Percentiles rank a stretch among this genome's conserved stretches.
Conservation (phyloP, 2,888 invertebrate species). For the Brachypalpus laphriformis region DNA sequence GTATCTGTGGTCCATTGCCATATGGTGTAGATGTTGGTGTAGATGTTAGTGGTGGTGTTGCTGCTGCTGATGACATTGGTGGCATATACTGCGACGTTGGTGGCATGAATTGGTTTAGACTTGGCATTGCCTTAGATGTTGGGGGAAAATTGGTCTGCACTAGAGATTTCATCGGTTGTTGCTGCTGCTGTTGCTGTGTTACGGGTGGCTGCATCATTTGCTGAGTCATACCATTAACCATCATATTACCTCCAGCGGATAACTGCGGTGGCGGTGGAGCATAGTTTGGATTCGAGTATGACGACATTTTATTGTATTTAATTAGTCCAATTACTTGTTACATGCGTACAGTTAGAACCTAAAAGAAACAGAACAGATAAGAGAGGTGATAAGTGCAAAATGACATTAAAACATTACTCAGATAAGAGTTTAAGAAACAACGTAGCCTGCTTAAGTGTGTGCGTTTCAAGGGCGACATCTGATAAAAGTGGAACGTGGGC, state of each 20-base stretch:
- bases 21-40: conserved; percentile 35
- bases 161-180: conserved; percentile 75
- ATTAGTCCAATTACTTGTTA: conserved; percentile 60
- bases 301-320: conserved; percentile 74
- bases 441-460: neutral
- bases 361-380: conserved; percentile 15
- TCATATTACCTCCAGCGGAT: conserved; percentile 70
- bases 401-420: conserved; percentile 26
- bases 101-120: conserved; percentile 77
- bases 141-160: conserved; percentile 76
- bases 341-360: conserved; percentile 55
- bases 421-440: conserved; percentile 20
- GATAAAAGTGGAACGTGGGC: conserved; percentile 1
- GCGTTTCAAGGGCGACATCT: neutral
- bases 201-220: conserved; percentile 57
- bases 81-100: conserved; percentile 46
- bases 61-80: conserved; percentile 12
- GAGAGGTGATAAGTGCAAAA: conserved; percentile 8
- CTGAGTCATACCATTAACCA: conserved; percentile 77
- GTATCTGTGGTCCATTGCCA: conserved; percentile 61
- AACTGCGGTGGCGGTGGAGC: conserved; percentile 70
- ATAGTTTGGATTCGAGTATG: conserved; percentile 75
- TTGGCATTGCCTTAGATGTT: conserved; percentile 57
- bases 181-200: conserved; percentile 60
- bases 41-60: conserved; percentile 28